phyloP scores from a whole-genome alignment of 2,797 vertebrate genomes.

The Acanthopagrus latus region DNA sequence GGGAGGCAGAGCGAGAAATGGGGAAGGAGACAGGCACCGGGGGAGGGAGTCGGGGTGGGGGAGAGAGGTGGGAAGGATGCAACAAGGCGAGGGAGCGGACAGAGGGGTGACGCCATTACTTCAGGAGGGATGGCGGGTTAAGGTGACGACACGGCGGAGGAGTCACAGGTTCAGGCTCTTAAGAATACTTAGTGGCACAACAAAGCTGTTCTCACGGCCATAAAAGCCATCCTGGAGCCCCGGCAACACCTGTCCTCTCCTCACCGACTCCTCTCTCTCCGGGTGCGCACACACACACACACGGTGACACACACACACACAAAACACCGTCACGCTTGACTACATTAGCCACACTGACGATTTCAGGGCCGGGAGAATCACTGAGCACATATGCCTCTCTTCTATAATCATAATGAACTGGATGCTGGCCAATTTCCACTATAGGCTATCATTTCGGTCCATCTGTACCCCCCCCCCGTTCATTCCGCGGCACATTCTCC shows the following conservation, averaged over 20 bases:
- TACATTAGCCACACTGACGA: constrained; percentile 62
- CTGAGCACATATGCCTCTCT: constrained; percentile 75
- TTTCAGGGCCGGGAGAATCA: constrained; percentile 66
- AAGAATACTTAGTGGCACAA: constrained; percentile 55
- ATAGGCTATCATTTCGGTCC: constrained; percentile 79
- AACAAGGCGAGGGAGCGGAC: constrained; percentile 56
- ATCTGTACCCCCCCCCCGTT: constrained; percentile 67
- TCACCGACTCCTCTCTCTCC: constrained; percentile 42
- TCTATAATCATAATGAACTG: constrained; percentile 78
- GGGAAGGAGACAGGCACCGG: constrained; percentile 34
- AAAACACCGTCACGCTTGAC: constrained; percentile 41
- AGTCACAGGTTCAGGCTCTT: constrained; percentile 57
- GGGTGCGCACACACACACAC: constrained; percentile 13
- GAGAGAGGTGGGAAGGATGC: constrained; percentile 33
- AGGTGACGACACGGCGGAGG: constrained; percentile 23
- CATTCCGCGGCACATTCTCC: constrained; percentile 55
- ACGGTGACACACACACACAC: background rate
- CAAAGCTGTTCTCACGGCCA: constrained; percentile 60
- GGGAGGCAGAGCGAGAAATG: constrained; percentile 49
- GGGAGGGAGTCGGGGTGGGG: background rate
- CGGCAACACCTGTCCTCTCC: constrained; percentile 65
- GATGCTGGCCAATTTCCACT: constrained; percentile 76
- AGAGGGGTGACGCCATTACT: constrained; percentile 34
- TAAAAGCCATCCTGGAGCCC: constrained; percentile 54
- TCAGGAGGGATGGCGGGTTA: constrained; percentile 33